A percentile compares a stretch with the other conserved stretches of the same genome.
Conservation (phyloP, 2,888 invertebrate species). For the Pecten maximus region DNA sequence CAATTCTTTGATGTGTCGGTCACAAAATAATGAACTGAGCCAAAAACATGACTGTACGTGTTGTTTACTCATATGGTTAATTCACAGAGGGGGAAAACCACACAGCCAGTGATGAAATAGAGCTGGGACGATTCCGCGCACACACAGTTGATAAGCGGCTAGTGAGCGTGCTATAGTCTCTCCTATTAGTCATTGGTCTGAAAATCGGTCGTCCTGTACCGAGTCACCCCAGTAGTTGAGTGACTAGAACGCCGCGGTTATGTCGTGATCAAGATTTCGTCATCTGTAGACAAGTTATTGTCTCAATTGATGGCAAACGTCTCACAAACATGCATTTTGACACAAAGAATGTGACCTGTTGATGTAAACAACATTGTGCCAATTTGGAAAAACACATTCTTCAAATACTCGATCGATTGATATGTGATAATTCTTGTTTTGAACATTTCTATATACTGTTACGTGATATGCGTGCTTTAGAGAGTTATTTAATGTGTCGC, state of each 20-base stretch:
- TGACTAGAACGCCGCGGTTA: background rate
- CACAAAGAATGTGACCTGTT: background rate
- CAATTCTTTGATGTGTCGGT: no score
- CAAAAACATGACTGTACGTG: background rate
- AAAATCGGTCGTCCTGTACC: background rate
- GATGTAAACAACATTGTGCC: background rate
- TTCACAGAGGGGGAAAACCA: background rate
- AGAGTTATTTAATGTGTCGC: no score
- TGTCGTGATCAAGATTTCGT: background rate
- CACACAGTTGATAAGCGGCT: background rate
- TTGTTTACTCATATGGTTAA: background rate
- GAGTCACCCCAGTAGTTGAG: background rate
- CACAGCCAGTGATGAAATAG: background rate
- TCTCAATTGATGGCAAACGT: background rate
- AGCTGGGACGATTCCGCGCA: background rate
- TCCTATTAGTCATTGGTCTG: background rate
- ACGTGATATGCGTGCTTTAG: no score
- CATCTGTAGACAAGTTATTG: background rate
- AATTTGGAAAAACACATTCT: background rate
- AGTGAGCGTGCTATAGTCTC: background rate
- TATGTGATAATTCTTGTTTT: no score
- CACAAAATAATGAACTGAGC: no score
- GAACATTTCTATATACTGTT: no score
- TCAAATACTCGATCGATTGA: no score
- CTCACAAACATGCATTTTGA: background rate